phyloP scores from a whole-genome alignment of 2,888 invertebrate genomes.

The Tortrix viridana region DNA sequence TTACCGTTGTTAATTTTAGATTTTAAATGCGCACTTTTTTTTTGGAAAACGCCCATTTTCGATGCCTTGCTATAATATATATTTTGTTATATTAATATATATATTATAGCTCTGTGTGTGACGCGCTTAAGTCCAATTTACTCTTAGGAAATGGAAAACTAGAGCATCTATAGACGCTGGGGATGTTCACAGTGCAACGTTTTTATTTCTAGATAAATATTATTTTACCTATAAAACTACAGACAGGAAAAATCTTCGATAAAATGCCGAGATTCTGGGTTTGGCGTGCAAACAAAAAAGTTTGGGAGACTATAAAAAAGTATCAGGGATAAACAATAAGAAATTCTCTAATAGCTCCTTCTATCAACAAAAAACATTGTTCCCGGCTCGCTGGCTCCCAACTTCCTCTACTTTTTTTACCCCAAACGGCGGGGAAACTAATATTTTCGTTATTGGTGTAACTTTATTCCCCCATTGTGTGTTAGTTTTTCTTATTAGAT shows the following conservation, averaged over 20 bases:
- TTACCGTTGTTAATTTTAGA: no score
- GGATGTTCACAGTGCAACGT: no score
- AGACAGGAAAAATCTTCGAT: not conserved
- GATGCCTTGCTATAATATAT: no score
- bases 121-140: no score
- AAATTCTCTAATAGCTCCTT: constrained; percentile 21
- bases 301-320: constrained; percentile 21
- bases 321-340: constrained; percentile 8
- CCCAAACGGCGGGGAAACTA: constrained; percentile 23
- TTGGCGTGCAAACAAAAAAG: constrained; percentile 16
- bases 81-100: no score
- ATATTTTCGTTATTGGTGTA: constrained; percentile 36
- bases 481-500: constrained; percentile 23
- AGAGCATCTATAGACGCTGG: no score
- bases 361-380: constrained; percentile 26
- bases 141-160: no score
- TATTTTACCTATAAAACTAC: not conserved
- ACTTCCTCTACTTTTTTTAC: constrained; percentile 19
- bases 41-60: no score
- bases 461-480: constrained; percentile 29
- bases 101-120: no score
- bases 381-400: constrained; percentile 20
- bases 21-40: no score
- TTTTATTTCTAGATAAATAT: not conserved
- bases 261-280: not conserved